phyloP scores from a whole-genome alignment of 37 sponge, comb jelly and placozoan species.

The Halichondria panicea region DNA sequence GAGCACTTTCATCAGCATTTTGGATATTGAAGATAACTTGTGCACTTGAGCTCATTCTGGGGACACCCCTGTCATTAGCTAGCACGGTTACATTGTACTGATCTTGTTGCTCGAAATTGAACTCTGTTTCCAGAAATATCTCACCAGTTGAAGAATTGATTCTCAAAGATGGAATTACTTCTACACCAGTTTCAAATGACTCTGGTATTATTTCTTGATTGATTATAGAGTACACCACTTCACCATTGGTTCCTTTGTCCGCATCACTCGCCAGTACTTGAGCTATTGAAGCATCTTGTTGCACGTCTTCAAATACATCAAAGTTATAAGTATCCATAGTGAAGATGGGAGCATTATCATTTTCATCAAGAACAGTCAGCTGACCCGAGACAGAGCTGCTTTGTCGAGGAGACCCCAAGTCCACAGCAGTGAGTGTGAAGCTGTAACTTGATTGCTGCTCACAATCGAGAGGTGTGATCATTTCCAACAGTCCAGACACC shows the following conservation, averaged over 20 bases:
- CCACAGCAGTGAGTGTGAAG: slow-evolving; percentile 40
- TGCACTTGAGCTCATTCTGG: slow-evolving; percentile 8
- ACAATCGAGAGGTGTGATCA: slow-evolving; percentile 27
- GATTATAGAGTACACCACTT: slow-evolving; percentile 26
- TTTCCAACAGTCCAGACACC: slow-evolving; percentile 10
- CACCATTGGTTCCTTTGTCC: slow-evolving; percentile 53
- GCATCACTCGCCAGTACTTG: slow-evolving; percentile 26
- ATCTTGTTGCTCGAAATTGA: slow-evolving; percentile 43
- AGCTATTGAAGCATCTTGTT: neutral
- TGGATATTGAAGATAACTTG: slow-evolving; percentile 24
- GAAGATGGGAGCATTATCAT: slow-evolving; percentile 72
- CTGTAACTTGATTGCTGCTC: slow-evolving; percentile 13
- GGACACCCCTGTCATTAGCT: slow-evolving; percentile 44
- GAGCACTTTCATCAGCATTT: slow-evolving; percentile 60
- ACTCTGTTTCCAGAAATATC: neutral
- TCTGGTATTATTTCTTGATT: neutral
- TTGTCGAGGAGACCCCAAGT: slow-evolving; percentile 33
- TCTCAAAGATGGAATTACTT: neutral
- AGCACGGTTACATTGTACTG: slow-evolving; percentile 20
- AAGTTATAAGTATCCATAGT: neutral
- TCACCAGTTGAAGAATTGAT: slow-evolving; percentile 7
- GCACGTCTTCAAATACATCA: neutral
- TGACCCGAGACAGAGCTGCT: slow-evolving; percentile 1
- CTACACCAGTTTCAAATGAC: neutral
- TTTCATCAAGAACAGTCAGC: slow-evolving; percentile 50